Evolutionary conservation across 1,140 invertebrate species (phyloP), one percentile per base, ranked within the genome.

Genomic region (Zaprionus capensis): DNA sequence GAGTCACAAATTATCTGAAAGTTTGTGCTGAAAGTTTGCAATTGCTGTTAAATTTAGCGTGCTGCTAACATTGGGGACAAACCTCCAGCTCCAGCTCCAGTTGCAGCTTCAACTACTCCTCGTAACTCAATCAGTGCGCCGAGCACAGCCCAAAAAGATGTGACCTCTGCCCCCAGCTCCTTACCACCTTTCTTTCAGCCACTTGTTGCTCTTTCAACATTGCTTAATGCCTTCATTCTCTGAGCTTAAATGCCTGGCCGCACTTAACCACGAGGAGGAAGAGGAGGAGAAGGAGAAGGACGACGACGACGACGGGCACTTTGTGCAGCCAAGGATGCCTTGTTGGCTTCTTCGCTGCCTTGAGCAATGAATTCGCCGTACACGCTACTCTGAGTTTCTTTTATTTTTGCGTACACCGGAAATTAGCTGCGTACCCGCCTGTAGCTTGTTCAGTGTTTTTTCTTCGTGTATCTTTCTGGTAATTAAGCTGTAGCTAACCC

Each of bases 21-120:
- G 85, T 77, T 81, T 73, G 56, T 55, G 77, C 49, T 56, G 77
- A 91, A 90, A 78, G 88, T 90, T 90, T 75, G 79, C 86, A 91
- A 90, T 90, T 90, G 85, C 85, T 90, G 85, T 90, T 90, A 80
- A 90, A 90, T 90, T 90, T 90, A 72, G 79, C 85, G 82, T 85
- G 76, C 76, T 69, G 71, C 68, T 74, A 74, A 65, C 36, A 65
- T 46, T 56, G 63, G 36, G 56, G 44, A 44, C 63, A 51, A 61
- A 51, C 38, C 49, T 26, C 57, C 62, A 57, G 24, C 51, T 34
- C 22, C n/a, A 15, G 34, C 28, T 20, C 17, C 34, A 24, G 17
- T n/a, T 51, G 20, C 46, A 17, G 17, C 6, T 51, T 9, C 46
- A 51, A 44, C 41, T 44, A 44, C 41, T 44, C 6, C 46, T 51